Evolutionary conservation across 1,140 invertebrate species (phyloP).

Genomic region (Melipona quadrifasciata): DNA sequence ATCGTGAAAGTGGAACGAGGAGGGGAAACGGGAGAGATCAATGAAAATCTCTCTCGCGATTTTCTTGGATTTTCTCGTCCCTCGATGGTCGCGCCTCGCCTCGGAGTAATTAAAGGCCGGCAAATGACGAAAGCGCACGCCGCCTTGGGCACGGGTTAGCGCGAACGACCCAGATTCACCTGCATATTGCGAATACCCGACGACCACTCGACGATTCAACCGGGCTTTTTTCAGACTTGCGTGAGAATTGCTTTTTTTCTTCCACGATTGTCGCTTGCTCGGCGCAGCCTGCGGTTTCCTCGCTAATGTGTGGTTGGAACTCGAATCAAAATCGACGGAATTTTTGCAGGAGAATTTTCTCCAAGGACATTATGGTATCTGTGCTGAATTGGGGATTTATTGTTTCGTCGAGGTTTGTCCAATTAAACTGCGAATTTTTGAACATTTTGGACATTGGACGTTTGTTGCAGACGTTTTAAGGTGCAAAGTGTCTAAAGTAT

Average conservation of each 20-base stretch:
- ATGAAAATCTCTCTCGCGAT: background rate
- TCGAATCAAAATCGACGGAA: no score
- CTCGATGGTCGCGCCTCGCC: slow-evolving; percentile 4
- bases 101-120: slow-evolving; percentile 39
- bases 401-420: no score
- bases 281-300: background rate
- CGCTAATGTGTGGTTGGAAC: background rate
- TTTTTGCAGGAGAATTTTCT: no score
- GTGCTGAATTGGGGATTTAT: no score
- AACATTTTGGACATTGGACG: no score
- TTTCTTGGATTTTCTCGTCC: slow-evolving; percentile 1
- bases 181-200: background rate
- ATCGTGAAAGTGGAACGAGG: background rate
- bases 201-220: background rate
- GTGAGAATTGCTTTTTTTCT: background rate
- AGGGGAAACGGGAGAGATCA: background rate
- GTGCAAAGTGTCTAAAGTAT: no score
- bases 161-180: slow-evolving; percentile 39
- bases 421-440: no score
- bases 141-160: slow-evolving; percentile 25
- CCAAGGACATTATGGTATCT: no score
- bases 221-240: background rate
- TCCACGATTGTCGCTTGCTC: no score
- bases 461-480: no score
- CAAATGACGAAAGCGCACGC: slow-evolving; percentile 23